Base-by-base conservation (phyloP, 2,797 vertebrate species). In the Euthynnus affinis region DNA sequence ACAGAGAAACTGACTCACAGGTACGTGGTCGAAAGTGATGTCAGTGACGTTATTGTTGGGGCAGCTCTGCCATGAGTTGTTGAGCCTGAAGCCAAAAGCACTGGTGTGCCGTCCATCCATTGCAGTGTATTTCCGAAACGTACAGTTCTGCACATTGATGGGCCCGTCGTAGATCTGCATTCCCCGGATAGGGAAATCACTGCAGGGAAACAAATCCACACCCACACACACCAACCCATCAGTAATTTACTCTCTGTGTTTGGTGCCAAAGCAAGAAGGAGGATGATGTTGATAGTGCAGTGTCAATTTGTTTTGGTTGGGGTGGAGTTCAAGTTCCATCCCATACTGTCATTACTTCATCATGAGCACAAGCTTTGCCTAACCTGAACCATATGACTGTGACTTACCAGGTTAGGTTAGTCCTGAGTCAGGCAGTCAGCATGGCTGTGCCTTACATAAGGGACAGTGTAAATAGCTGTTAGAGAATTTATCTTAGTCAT, bases 1-100 rank as follows among this genome's bases (percentile, higher is more conserved):
- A 32, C 29, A 32, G 59, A 93, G 29, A 10, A 1, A 15, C 6
- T 4, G 60, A 91, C 98, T 96, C 87, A 99, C 98, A 22, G 98
- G 98, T 18, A 99, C 98, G 0, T 96, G 95, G 55, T 99, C 95
- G 48, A 99, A 99, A 77, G 77, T 92, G 56, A 99, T 93, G 83
- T 84, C 74, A 0, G 95, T 96, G 87, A 99, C 95, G 0, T 98
- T 99, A 89, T 99, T 99, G 87, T 98, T 98, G 64, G 98, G 98
- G 80, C 98, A 99, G 92, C 97, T 99, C 94, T 99, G 98, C 98
- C 98, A 99, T 1, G 98, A 97, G 7, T 99, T 99, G 92, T 99
- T 99, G 64, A 99, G 96, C 7, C 98, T 96, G 93, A 99, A 99
- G 23, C 96, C 98, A 42, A 99, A 94, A 7, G 98, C 98, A 0